Evolutionary conservation across 2,797 vertebrate species (phyloP).

Genomic region (Threskiornis aethiopicus): DNA sequence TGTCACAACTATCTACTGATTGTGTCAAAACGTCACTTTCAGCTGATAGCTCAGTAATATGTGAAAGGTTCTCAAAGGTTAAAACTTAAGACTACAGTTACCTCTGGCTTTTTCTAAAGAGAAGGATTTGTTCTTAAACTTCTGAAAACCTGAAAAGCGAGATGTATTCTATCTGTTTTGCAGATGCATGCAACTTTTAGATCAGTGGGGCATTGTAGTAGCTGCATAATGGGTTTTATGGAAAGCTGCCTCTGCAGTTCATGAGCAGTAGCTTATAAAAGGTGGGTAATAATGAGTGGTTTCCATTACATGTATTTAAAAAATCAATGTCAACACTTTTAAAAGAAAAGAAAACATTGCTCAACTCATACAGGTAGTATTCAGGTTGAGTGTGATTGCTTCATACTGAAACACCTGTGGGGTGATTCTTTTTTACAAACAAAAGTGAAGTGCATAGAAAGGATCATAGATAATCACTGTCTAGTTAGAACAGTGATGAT

Average conservation of each 20-base stretch:
- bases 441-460: background rate
- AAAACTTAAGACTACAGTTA: background rate
- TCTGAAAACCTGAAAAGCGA: constrained; percentile 20
- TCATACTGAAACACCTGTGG: constrained; percentile 32
- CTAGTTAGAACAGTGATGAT: background rate
- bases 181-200: constrained; percentile 10
- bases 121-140: background rate
- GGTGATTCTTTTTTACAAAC: background rate
- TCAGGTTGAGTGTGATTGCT: background rate
- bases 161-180: background rate
- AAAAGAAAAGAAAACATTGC: constrained; percentile 47
- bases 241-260: constrained; percentile 51
- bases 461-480: background rate
- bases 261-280: constrained; percentile 37
- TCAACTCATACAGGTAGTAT: background rate
- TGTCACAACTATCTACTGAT: background rate
- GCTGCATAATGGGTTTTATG: constrained; percentile 18
- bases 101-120: background rate
- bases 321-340: constrained; percentile 46
- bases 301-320: constrained; percentile 44
- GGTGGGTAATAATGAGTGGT: constrained; percentile 28
- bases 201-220: background rate
- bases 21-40: background rate
- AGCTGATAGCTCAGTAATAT: background rate
- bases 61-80: constrained; percentile 8